A percentile compares a stretch with the other conserved stretches of the same genome.
Conservation (phyloP, 2,888 invertebrate species). For the Gandaritis pyraliata region DNA sequence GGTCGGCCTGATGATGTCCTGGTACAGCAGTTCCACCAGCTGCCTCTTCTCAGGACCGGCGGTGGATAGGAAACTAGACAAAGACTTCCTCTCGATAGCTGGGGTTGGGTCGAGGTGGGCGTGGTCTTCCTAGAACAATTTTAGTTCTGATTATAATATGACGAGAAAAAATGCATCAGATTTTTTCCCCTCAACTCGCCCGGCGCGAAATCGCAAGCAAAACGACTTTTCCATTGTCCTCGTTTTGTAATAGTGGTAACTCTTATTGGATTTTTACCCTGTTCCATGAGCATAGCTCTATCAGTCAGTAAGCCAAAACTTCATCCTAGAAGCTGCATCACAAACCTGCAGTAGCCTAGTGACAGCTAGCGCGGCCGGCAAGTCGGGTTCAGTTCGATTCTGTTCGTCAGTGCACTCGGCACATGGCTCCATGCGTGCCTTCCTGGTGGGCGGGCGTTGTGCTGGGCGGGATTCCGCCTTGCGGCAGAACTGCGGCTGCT, state of each 20-base stretch:
- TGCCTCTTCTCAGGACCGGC: conserved; percentile 85
- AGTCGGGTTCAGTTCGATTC: conserved; percentile 41
- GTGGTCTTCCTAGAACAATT: conserved; percentile 25
- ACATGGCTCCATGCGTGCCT: conserved; percentile 43
- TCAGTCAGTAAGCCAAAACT: no score
- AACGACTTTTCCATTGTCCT: no score
- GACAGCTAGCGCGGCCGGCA: conserved; percentile 67
- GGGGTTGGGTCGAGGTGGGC: conserved; percentile 43
- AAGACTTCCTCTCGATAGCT: conserved; percentile 61
- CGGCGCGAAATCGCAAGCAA: no score
- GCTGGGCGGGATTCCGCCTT: conserved; percentile 65
- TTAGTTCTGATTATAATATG: background rate
- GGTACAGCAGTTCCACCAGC: conserved; percentile 86
- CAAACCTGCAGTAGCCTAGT: conserved; percentile 60
- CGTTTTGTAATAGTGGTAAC: no score
- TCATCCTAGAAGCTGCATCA: background rate
- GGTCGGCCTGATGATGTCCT: conserved; percentile 86
- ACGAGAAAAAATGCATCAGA: background rate
- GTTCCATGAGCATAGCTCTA: no score
- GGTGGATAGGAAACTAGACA: conserved; percentile 59
- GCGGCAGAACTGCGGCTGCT: conserved; percentile 92
- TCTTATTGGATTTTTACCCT: no score
- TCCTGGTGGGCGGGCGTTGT: conserved; percentile 62
- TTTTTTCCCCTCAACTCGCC: no score
- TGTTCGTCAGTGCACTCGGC: conserved; percentile 39